These are phyloP conservation scores for Chalcis sispes DNA, from an alignment of 2,888 invertebrate genomes.

Conservation along the genomic window DNA sequence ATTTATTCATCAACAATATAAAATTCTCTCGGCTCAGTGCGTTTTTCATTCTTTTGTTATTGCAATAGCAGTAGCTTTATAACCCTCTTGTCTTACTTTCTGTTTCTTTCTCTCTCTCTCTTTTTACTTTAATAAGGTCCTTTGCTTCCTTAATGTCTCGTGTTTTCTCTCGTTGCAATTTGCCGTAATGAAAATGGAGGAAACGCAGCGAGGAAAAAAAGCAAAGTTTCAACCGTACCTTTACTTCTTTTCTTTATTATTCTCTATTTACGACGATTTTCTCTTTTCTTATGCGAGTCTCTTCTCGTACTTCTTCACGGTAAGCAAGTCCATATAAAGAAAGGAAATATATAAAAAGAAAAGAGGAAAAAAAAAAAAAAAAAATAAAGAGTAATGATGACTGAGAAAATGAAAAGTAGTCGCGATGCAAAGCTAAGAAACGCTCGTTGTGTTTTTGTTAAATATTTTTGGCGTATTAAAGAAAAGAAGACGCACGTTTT, in stretches of 20 bases:
- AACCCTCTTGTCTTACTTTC: no score
- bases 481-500: background rate
- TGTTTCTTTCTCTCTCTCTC: background rate
- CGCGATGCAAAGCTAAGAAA: background rate
- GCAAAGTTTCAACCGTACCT: slow-evolving; percentile 9
- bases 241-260: slow-evolving; percentile 1
- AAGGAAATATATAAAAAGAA: no score
- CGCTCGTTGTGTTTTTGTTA: background rate
- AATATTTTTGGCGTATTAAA: slow-evolving; percentile 14
- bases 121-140: slow-evolving; percentile 13
- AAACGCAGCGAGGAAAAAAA: slow-evolving; percentile 6
- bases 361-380: background rate
- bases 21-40: no score
- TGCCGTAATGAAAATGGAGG: slow-evolving; percentile 30
- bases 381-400: background rate
- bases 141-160: background rate
- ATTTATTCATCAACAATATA: no score
- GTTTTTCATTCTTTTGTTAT: no score
- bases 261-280: background rate
- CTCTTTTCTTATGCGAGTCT: background rate
- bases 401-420: slow-evolving; percentile 20
- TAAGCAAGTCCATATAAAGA: slow-evolving; percentile 2
- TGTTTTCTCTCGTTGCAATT: slow-evolving; percentile 31
- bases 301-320: background rate
- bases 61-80: no score